Percentiles rank a stretch among this genome's conserved stretches.
phyloP scores from a whole-genome alignment of 1,140 invertebrate species.

The Ephestia elutella region DNA sequence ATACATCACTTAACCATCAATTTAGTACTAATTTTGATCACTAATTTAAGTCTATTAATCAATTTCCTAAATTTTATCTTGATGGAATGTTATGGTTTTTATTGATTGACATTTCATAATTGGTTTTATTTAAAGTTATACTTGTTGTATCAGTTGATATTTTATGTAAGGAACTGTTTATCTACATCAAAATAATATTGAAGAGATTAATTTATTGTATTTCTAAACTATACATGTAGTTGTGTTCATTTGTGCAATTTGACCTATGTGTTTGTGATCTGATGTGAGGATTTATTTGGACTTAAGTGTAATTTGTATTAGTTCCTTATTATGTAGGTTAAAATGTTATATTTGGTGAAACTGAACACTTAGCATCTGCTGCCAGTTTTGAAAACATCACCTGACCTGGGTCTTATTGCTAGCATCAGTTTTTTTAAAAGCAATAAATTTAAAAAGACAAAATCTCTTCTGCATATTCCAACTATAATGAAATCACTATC shows the following conservation, averaged over 20 bases:
- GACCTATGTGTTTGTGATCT: constrained; percentile 67
- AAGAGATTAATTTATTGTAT: constrained; percentile 71
- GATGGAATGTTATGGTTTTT: constrained; percentile 54
- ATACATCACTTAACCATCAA: constrained; percentile 43
- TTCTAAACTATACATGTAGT: constrained; percentile 46
- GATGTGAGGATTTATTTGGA: constrained; percentile 60
- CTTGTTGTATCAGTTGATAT: constrained; percentile 66
- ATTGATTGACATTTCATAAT: constrained; percentile 65
- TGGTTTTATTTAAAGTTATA: constrained; percentile 60
- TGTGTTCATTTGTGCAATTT: constrained; percentile 63
- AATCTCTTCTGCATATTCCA: constrained; percentile 24
- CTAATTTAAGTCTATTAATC: constrained; percentile 39
- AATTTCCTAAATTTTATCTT: constrained; percentile 42
- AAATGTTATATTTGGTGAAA: constrained; percentile 40
- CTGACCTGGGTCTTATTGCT: constrained; percentile 47
- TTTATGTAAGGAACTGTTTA: constrained; percentile 53
- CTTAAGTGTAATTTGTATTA: constrained; percentile 66
- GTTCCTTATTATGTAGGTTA: constrained; percentile 67
- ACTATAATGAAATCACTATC: constrained; percentile 18
- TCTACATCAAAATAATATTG: constrained; percentile 47
- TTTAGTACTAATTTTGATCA: constrained; percentile 39
- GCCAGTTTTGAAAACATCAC: constrained; percentile 21
- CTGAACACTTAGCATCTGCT: constrained; percentile 23
- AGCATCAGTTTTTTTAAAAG: constrained; percentile 52
- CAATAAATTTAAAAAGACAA: constrained; percentile 39